Percentiles rank a stretch among this genome's conserved stretches.
Evolutionary conservation across 2,113 vertebrate species (phyloP).

Genomic region (Pseudorasbora parva): DNA sequence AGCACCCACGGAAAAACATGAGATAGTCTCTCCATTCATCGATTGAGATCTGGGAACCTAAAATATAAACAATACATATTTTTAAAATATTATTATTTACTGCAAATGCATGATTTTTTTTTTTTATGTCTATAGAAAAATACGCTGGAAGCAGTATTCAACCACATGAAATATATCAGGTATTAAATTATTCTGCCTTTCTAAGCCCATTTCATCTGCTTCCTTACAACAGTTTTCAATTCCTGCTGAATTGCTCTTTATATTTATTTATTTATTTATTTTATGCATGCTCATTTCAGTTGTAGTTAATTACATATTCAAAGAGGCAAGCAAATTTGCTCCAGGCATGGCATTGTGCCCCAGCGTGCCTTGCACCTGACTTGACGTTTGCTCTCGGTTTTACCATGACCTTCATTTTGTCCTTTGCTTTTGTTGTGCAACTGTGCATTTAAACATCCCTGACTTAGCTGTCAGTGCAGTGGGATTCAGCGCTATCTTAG

Average conservation of each 20-base stretch:
- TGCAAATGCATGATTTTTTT: too few species aligned
- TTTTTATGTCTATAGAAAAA: too few species aligned
- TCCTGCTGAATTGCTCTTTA: background rate
- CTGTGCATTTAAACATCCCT: conserved; percentile 10
- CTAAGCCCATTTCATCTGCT: background rate
- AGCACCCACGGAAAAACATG: too few species aligned
- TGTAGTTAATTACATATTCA: background rate
- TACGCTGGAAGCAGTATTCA: too few species aligned
- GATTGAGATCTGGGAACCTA: too few species aligned
- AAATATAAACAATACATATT: too few species aligned
- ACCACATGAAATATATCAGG: too few species aligned
- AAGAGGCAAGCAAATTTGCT: background rate
- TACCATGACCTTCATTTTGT: conserved; percentile 27
- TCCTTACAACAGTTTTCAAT: background rate
- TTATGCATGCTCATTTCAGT: background rate
- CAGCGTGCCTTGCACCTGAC: conserved; percentile 4
- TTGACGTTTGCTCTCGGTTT: background rate
- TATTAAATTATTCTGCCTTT: background rate
- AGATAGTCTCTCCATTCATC: too few species aligned
- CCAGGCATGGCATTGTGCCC: background rate
- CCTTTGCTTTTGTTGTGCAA: conserved; percentile 29
- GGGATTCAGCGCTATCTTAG: conserved; percentile 21
- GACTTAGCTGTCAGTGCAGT: conserved; percentile 20
- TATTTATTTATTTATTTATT: background rate
- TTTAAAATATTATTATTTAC: too few species aligned